Percentiles rank a stretch among this genome's conserved stretches.
Evolutionary conservation across 2,797 vertebrate species (phyloP).

Genomic region (Gouania willdenowi): DNA sequence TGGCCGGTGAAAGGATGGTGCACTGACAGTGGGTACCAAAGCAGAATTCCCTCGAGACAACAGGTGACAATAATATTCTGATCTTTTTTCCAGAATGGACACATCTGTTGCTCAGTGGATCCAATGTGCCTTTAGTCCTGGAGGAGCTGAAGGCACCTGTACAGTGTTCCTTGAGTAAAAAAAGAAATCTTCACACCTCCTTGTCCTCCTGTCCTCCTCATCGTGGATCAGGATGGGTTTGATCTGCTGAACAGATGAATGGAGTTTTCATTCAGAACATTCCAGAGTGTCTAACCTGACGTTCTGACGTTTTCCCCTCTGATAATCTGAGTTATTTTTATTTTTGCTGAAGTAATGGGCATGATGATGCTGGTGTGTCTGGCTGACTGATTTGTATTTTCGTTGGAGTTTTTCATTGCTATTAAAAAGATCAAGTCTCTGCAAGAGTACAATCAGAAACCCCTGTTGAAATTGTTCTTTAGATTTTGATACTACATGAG

Average conservation of each 20-base stretch:
- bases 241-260: conserved; percentile 35
- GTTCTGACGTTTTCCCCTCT: conserved; percentile 35
- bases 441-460: too few relatives aligned
- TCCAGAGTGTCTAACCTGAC: conserved; percentile 22
- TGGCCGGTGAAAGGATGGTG: too few relatives aligned
- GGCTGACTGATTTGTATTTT: too few relatives aligned
- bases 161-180: conserved; percentile 74
- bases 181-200: conserved; percentile 35
- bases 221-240: conserved; percentile 37
- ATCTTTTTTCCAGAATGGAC: conserved; percentile 84
- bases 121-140: conserved; percentile 97
- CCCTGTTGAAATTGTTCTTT: too few relatives aligned
- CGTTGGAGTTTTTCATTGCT: too few relatives aligned
- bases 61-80: conserved; percentile 20
- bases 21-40: too few relatives aligned
- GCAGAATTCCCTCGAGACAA: conserved; percentile 16
- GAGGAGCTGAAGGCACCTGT: conserved; percentile 70
- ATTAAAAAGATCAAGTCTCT: too few relatives aligned
- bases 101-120: conserved; percentile 97
- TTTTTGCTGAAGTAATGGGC: too few relatives aligned
- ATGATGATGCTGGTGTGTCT: too few relatives aligned
- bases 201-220: conserved; percentile 55
- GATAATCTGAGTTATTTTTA: too few relatives aligned
- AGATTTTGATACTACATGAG: too few relatives aligned
- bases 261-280: conserved; percentile 21